These are phyloP conservation scores for Chromis chromis DNA, from an alignment of 2,797 vertebrate genomes.

Conservation along the genomic window DNA sequence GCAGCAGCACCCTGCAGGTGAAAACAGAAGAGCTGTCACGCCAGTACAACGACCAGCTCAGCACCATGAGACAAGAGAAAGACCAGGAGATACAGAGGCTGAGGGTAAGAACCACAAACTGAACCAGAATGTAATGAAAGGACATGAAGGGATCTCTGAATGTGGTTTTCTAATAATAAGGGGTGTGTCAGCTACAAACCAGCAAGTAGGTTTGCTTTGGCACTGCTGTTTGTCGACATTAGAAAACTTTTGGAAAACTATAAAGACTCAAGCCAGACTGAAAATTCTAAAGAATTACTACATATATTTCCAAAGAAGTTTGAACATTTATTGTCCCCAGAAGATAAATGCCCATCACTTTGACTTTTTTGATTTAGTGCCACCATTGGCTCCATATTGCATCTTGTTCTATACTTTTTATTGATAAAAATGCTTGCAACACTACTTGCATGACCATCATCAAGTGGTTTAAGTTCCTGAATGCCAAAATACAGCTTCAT, in stretches of 20 bases:
- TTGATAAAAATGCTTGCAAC: no score
- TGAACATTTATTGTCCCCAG: neutral
- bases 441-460: no score
- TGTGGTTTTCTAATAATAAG: no score
- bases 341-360: neutral
- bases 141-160: no score
- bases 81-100: slow-evolving; percentile 90
- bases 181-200: no score
- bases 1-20: slow-evolving; percentile 82
- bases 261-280: no score
- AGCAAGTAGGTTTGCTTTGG: neutral
- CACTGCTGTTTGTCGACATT: neutral
- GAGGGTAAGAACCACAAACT: slow-evolving; percentile 78
- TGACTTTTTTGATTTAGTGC: neutral
- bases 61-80: slow-evolving; percentile 87
- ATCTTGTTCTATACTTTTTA: no score
- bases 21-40: slow-evolving; percentile 91
- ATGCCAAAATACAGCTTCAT: no score
- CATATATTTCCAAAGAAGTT: neutral
- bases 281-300: no score
- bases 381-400: no score
- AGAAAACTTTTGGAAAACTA: no score
- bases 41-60: slow-evolving; percentile 91
- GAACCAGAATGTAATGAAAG: neutral
- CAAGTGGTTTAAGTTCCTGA: no score